These are phyloP conservation scores for Rhegmatorhina hoffmannsi DNA, from an alignment of 2,113 vertebrate species.

Conservation along the genomic window DNA sequence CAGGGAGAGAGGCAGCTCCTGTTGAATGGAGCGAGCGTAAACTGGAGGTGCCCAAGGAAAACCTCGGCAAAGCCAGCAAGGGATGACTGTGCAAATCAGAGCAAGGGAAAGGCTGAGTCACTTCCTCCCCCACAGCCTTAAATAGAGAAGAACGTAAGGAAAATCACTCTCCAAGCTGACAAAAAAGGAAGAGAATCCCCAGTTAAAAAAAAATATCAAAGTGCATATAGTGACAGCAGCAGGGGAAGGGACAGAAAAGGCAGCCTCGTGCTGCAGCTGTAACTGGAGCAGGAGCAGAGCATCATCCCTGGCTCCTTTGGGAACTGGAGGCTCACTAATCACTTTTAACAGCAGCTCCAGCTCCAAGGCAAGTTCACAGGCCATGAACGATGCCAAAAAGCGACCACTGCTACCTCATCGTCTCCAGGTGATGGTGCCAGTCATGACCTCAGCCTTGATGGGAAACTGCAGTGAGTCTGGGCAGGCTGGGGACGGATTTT, in stretches of 20 bases:
- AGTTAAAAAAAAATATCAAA: neutral
- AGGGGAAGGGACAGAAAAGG: neutral
- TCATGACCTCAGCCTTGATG: fast-evolving
- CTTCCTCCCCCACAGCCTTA: constrained; percentile 42
- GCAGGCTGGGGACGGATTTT: neutral
- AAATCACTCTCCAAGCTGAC: neutral
- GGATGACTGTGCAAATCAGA: constrained; percentile 19
- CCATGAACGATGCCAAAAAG: fast-evolving
- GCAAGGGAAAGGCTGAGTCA: constrained; percentile 50
- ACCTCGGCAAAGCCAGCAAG: neutral
- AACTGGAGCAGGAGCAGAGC: neutral
- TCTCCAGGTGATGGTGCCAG: neutral
- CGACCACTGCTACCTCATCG: neutral
- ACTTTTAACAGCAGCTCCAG: neutral
- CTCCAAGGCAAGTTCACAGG: neutral
- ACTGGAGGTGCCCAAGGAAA: neutral
- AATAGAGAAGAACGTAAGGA: constrained; percentile 18
- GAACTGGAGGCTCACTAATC: neutral
- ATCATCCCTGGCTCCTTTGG: neutral
- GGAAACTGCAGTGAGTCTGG: fast-evolving
- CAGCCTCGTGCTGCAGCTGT: neutral
- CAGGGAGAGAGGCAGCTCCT: neutral
- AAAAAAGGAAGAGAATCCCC: constrained; percentile 52
- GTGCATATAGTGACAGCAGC: neutral
- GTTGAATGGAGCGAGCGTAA: neutral